A percentile compares a stretch with the other conserved stretches of the same genome.
phyloP scores from a whole-genome alignment of 2,113 vertebrate genomes.

The Hypomesus transpacificus region DNA sequence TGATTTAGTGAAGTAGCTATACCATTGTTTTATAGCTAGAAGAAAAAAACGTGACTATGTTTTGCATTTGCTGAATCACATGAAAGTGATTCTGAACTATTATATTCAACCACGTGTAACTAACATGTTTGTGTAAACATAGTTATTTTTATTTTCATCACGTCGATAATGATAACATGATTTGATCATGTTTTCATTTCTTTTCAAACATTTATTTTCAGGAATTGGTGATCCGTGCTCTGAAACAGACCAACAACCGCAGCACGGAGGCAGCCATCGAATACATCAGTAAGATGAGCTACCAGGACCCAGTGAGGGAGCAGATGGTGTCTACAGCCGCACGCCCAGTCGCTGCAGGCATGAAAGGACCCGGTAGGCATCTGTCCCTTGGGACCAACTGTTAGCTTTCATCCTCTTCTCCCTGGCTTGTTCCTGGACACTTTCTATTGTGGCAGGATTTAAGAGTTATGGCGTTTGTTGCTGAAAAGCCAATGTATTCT shows the following conservation, averaged over 20 bases:
- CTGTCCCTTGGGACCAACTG: slow-evolving; percentile 21
- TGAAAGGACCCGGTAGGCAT: slow-evolving; percentile 83
- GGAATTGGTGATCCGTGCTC: slow-evolving; percentile 85
- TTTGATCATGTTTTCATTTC: neutral
- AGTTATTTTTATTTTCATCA: too few relatives aligned
- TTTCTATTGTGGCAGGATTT: slow-evolving; percentile 26
- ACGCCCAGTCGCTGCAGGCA: slow-evolving; percentile 75
- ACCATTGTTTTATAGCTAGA: neutral
- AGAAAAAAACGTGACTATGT: neutral
- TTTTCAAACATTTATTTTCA: slow-evolving; percentile 38
- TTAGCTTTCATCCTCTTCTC: slow-evolving; percentile 6
- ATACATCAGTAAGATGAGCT: slow-evolving; percentile 91
- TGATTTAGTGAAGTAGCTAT: too few relatives aligned
- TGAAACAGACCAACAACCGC: slow-evolving; percentile 84
- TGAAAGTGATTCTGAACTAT: too few relatives aligned
- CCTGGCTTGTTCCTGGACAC: slow-evolving; percentile 6
- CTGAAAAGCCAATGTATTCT: slow-evolving; percentile 20
- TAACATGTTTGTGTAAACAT: too few relatives aligned
- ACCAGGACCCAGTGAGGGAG: slow-evolving; percentile 86
- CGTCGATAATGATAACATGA: neutral
- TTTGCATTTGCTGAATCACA: neutral
- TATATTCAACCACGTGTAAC: too few relatives aligned
- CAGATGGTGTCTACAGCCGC: slow-evolving; percentile 79
- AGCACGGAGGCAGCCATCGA: slow-evolving; percentile 85
- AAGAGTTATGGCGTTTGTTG: slow-evolving; percentile 14